Conservation (phyloP, 1,140 invertebrate species). For the Drosophila fuyamai region DNA sequence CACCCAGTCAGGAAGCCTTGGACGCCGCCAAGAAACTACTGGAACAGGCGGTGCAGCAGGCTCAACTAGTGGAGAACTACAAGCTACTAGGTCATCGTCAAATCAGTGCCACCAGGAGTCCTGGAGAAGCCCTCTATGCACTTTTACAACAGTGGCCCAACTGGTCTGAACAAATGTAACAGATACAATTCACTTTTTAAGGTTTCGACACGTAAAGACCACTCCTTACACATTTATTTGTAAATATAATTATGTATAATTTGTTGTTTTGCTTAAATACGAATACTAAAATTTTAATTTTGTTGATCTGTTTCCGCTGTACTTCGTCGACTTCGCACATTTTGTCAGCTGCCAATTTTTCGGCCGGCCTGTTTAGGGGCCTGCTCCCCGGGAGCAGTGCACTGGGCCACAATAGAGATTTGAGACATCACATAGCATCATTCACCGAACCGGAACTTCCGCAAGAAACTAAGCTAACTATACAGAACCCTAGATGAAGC, state of each 20-base stretch:
- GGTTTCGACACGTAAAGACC: slow-evolving; percentile 81
- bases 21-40: slow-evolving; percentile 86
- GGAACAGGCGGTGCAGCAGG: slow-evolving; percentile 85
- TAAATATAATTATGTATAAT: slow-evolving; percentile 84
- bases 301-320: slow-evolving; percentile 70
- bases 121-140: slow-evolving; percentile 86
- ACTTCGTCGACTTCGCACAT: slow-evolving; percentile 41
- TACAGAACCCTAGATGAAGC: slow-evolving; percentile 74
- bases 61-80: slow-evolving; percentile 86
- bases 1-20: slow-evolving; percentile 86
- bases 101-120: slow-evolving; percentile 87
- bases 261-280: slow-evolving; percentile 82
- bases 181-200: background rate
- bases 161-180: slow-evolving; percentile 64
- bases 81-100: slow-evolving; percentile 88
- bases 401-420: slow-evolving; percentile 78
- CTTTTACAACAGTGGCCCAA: slow-evolving; percentile 88
- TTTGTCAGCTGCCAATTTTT: slow-evolving; percentile 33
- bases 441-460: slow-evolving; percentile 73
- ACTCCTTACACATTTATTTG: slow-evolving; percentile 81
- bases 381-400: slow-evolving; percentile 67
- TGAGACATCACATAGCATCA: slow-evolving; percentile 81
- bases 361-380: slow-evolving; percentile 5
- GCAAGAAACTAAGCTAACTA: slow-evolving; percentile 73
- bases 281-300: slow-evolving; percentile 87